Evolutionary conservation across 2,888 invertebrate genomes (phyloP), one percentile per base, ranked within the genome.

Genomic region (Tortrix viridana): DNA sequence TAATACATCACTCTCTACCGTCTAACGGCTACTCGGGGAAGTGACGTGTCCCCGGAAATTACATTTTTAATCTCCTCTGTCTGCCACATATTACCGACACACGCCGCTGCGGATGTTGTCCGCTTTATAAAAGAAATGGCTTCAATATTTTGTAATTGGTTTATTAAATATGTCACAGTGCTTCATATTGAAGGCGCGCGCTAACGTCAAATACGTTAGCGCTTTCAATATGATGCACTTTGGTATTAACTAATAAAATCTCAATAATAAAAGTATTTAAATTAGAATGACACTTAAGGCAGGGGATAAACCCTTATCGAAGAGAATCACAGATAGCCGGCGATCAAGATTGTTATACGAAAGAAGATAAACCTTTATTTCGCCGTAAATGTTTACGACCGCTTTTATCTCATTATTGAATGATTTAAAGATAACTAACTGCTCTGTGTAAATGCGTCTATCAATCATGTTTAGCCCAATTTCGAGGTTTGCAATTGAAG

Each of bases 21-120:
- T 71, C 71, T 72, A 70, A 66, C 68, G 67, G 55, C 66, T 65
- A 71, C 69, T 67, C 50, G 66, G 74, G 80, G 76, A 80, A 76
- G 76, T 74, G 72, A 63, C 72, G 69, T 67, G 71, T 71, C 74
- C 75, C 76, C 79, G 82, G 83, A 82, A 81, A 82, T 82, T 82
- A 80, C 76, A 75, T 77, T 81, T 81, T 82, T 82, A 82, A 82
- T 79, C 81, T 76, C 71, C 69, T 69, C 71, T 65, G 60, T 57
- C 62, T 52, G 52, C 69, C 73, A 71, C 74, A 69, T 72, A 72
- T 74, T 72, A 71, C 71, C 68, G 65, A 68, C 69, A 71, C 70
- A 67, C 64, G 57, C 59, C 61, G 67, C 50, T 50, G 56, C 67
- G 60, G 63, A 65, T 59, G 67, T 48, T 61, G 54, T 49, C 32